A percentile compares a stretch with the other conserved stretches of the same genome.
phyloP scores from a whole-genome alignment of 2,113 vertebrate genomes.

The Todiramphus saurophagus region DNA sequence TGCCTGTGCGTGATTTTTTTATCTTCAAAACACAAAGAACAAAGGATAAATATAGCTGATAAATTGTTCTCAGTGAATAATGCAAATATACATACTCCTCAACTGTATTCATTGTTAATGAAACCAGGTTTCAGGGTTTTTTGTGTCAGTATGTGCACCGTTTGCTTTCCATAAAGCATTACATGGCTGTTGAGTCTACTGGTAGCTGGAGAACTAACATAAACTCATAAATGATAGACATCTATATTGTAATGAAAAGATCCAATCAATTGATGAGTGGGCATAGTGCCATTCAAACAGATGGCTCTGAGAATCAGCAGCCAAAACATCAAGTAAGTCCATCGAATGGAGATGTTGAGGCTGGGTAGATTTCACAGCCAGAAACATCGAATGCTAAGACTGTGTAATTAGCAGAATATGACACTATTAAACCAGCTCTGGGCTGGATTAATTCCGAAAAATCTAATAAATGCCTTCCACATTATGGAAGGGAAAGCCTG shows the following conservation, averaged over 20 bases:
- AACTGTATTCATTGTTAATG: neutral
- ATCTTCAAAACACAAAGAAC: neutral
- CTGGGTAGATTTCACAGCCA: constrained; percentile 58
- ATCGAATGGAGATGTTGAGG: constrained; percentile 53
- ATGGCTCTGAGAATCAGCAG: constrained; percentile 48
- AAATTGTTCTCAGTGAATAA: neutral
- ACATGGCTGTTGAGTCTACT: neutral
- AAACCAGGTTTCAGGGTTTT: neutral
- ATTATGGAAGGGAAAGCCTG: neutral
- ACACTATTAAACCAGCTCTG: constrained; percentile 33
- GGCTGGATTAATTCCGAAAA: constrained; percentile 52
- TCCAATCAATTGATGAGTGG: constrained; percentile 47
- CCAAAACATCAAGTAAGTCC: constrained; percentile 50
- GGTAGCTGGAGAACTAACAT: constrained; percentile 15
- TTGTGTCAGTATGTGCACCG: neutral
- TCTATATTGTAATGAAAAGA: constrained; percentile 58
- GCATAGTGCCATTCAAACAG: constrained; percentile 55
- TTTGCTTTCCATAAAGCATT: neutral
- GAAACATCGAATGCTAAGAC: constrained; percentile 9
- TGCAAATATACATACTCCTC: neutral
- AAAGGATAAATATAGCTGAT: neutral
- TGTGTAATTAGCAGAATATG: constrained; percentile 58
- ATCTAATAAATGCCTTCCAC: constrained; percentile 21
- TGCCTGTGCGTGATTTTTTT: neutral
- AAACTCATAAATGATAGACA: constrained; percentile 44